Percentiles rank a stretch among this genome's conserved stretches.
Evolutionary conservation across 2,113 vertebrate genomes (phyloP).

Genomic region (Pterocles orientalis): DNA sequence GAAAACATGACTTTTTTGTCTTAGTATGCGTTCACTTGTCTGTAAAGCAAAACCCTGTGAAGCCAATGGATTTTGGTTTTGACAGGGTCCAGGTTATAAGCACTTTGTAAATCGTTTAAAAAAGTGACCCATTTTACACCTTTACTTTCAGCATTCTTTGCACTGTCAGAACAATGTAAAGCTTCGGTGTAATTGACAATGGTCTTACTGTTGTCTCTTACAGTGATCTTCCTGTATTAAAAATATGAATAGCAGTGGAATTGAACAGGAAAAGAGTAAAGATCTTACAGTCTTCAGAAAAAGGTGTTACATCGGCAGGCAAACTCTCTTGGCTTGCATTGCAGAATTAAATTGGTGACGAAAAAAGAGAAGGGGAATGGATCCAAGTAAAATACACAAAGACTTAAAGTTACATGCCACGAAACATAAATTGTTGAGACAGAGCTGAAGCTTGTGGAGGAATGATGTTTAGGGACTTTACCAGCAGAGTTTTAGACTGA

Average conservation of each 20-base stretch:
- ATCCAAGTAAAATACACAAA: neutral
- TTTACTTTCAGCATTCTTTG: neutral
- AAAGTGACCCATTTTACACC: rapidly evolving
- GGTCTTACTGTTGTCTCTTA: neutral
- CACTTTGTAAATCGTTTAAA: neutral
- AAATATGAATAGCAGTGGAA: neutral
- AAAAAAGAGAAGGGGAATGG: neutral
- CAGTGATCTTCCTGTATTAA: neutral
- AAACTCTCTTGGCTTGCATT: neutral
- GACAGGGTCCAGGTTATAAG: neutral
- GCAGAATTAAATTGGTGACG: neutral
- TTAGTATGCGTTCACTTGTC: neutral
- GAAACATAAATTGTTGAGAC: neutral
- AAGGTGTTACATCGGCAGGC: neutral
- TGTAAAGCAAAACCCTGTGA: neutral
- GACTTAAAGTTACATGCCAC: neutral
- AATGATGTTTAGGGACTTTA: neutral
- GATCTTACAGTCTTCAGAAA: neutral
- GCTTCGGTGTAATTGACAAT: neutral
- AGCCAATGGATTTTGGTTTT: neutral
- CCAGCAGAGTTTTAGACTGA: neutral
- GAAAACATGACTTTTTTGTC: neutral
- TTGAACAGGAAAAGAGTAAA: neutral
- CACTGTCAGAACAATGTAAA: neutral
- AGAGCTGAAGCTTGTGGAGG: neutral